Base-by-base conservation (phyloP, 2,888 invertebrate species). In the Alsophila aescularia region DNA sequence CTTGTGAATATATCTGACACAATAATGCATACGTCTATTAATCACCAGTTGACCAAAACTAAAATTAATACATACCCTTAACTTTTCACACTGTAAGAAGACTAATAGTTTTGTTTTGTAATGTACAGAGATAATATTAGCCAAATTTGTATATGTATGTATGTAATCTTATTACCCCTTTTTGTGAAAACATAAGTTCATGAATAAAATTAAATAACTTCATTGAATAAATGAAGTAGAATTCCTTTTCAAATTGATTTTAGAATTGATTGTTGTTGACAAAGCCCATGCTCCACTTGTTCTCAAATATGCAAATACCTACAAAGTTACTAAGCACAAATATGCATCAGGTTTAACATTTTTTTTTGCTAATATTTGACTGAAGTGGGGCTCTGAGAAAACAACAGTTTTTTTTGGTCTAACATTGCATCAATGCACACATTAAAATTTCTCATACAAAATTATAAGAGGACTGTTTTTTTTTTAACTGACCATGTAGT, bases 91-190 rank as follows among this genome's bases (percentile, higher is more conserved):
- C 51, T 50, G 29, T 53, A 37, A 52, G 42, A 43, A 40, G 9
- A 24, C 12, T 41, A 31, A 31, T 21, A 18, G 31, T 49, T 64
- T 49, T 45, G 34, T 51, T 58, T 54, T 60, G 48, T 56, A 56
- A 24, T 60, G 62, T 60, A 64, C 64, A 62, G 56, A 60, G 42
- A 58, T 44, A n/a, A 41, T 52, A 42, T 62, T 58, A 62, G 62
- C 40, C 18, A 60, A 60, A 60, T 58, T 58, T 60, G 41, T 60
- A 52, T 62, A 52, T 24, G 24, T 58, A 52, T 43, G 41, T 54
- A 50, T 55, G 47, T 59, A 50, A 55, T 60, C 41, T 7, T 58
- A 60, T 43, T 47, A 42, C 12, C 15, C 27, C 16, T 43, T 43
- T n/a, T 42, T 52, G 47, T 49, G 52, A 18, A 49, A 58, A 34